phyloP scores from a whole-genome alignment of 2,888 invertebrate species.

The Drosophila lutescens region DNA sequence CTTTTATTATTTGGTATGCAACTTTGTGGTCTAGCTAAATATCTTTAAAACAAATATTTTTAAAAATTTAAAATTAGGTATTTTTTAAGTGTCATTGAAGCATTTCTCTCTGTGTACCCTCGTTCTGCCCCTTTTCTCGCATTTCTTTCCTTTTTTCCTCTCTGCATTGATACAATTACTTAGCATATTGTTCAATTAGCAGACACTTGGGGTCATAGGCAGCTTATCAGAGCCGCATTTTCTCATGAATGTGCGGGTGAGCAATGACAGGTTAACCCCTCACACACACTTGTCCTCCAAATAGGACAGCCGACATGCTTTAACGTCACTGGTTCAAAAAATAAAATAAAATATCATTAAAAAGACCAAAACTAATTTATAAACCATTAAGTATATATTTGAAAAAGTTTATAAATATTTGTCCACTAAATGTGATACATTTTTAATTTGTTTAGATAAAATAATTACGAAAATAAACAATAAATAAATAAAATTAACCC shows the following conservation, averaged over 20 bases:
- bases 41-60: too few relatives aligned
- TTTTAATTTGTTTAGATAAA: too few relatives aligned
- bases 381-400: background rate
- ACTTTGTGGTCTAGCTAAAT: too few relatives aligned
- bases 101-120: slow-evolving; percentile 6
- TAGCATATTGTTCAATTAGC: slow-evolving; percentile 73
- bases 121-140: background rate
- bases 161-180: slow-evolving; percentile 66
- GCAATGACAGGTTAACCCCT: slow-evolving; percentile 17
- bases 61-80: too few relatives aligned
- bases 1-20: too few relatives aligned
- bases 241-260: slow-evolving; percentile 19
- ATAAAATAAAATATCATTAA: background rate
- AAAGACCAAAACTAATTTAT: too few relatives aligned
- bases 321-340: background rate
- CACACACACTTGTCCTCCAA: slow-evolving; percentile 7
- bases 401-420: background rate
- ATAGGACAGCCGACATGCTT: slow-evolving; percentile 4
- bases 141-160: background rate
- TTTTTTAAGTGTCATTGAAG: too few relatives aligned
- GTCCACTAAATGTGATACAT: too few relatives aligned
- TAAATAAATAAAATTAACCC: too few relatives aligned
- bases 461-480: too few relatives aligned
- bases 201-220: slow-evolving; percentile 37
- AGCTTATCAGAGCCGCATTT: slow-evolving; percentile 28